phyloP scores from a whole-genome alignment of 2,113 vertebrate genomes.

The Macquaria australasica region DNA sequence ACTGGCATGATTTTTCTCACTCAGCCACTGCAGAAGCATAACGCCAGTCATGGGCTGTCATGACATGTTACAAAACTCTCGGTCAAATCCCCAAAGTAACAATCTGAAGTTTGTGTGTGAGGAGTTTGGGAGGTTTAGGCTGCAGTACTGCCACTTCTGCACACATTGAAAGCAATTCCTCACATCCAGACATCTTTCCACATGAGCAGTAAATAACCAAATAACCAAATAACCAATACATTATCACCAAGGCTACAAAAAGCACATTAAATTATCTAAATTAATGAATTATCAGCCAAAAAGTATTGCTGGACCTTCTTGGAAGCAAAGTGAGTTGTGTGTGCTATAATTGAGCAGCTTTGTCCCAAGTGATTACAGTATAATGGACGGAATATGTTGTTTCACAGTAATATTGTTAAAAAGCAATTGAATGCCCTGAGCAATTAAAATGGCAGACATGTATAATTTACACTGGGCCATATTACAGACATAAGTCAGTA shows the following conservation, averaged over 20 bases:
- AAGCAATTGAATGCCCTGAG: neutral
- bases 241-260: neutral
- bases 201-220: neutral
- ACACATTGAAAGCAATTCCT: neutral
- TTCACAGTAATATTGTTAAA: neutral
- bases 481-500: neutral
- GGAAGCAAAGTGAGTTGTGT: neutral
- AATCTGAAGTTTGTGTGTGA: neutral
- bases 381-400: neutral
- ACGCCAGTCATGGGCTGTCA: neutral
- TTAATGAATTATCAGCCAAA: neutral
- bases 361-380: too few relatives aligned
- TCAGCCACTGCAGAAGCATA: neutral
- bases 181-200: neutral
- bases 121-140: neutral
- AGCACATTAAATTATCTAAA: neutral
- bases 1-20: neutral
- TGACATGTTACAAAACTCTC: slow-evolving; percentile 1
- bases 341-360: neutral
- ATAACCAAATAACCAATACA: neutral
- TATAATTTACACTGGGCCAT: neutral
- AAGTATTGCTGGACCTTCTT: neutral
- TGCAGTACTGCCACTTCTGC: neutral
- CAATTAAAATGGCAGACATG: neutral
- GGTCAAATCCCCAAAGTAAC: neutral